phyloP scores from a whole-genome alignment of 2,113 vertebrate species.

The Apus apus region DNA sequence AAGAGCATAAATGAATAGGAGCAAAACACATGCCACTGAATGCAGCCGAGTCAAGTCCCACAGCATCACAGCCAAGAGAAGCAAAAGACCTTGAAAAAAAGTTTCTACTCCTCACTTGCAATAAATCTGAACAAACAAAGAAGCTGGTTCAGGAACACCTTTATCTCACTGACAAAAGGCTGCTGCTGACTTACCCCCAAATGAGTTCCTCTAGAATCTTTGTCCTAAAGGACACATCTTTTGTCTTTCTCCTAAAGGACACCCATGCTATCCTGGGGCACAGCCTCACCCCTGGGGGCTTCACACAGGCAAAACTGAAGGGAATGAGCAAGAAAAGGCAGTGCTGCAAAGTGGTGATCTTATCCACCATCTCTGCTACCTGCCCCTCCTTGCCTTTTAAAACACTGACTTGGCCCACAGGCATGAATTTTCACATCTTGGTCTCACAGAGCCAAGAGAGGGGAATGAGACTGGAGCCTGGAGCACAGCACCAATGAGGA shows the following conservation, averaged over 20 bases:
- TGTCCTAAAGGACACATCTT: neutral
- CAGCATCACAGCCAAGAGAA: neutral
- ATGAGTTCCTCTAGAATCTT: neutral
- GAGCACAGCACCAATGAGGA: neutral
- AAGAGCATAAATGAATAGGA: slow-evolving; percentile 4
- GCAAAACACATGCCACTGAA: neutral
- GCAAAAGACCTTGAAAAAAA: neutral
- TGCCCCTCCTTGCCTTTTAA: neutral
- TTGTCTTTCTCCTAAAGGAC: neutral
- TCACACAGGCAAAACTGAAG: neutral
- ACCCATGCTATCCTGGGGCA: neutral
- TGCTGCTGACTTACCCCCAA: neutral
- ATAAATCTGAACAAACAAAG: neutral
- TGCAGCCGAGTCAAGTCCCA: slow-evolving; percentile 41
- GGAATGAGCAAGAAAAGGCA: neutral
- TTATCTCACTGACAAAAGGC: neutral
- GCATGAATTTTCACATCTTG: neutral
- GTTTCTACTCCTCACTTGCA: neutral
- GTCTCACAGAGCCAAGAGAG: neutral
- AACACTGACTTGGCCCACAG: neutral
- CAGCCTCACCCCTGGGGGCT: neutral
- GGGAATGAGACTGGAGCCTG: neutral
- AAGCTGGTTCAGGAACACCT: slow-evolving; percentile 14
- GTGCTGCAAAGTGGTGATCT: neutral
- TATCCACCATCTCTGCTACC: neutral